Conservation (phyloP, 92 coral and sea anemone genomes). For the Montipora capitata region DNA sequence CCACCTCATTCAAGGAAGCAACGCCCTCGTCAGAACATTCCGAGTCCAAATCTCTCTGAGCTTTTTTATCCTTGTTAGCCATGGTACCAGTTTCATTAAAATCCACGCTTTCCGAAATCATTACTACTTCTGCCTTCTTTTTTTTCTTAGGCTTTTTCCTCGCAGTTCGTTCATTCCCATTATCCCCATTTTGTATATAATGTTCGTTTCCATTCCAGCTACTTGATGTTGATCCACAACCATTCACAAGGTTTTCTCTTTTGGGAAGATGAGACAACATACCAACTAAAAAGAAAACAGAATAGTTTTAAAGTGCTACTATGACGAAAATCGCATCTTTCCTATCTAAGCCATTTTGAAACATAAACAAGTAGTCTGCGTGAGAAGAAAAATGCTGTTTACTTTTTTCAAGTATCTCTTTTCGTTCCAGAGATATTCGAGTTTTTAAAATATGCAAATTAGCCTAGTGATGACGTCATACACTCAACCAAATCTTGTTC, state of each 20-base stretch:
- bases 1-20: not conserved
- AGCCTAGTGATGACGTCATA: no score
- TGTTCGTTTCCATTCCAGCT: constrained; percentile 38
- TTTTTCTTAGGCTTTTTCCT: constrained; percentile 78
- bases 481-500: no score
- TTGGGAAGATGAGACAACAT: constrained; percentile 24
- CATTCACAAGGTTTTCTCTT: constrained; percentile 20
- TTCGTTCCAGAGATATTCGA: no score
- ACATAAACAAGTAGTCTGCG: no score
- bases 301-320: not conserved
- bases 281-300: constrained; percentile 9
- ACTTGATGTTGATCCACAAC: constrained; percentile 28
- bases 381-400: no score
- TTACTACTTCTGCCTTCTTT: constrained; percentile 79
- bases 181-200: not conserved
- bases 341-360: no score
- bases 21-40: not conserved
- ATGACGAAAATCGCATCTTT: no score
- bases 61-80: not conserved
- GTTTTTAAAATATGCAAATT: no score
- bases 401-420: no score
- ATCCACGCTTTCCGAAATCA: constrained; percentile 82
- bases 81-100: constrained; percentile 18
- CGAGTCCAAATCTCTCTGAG: constrained; percentile 8
- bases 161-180: constrained; percentile 18